Percentiles rank a stretch among this genome's conserved stretches.
These are phyloP conservation scores for Scaptomyza cyrtandrae DNA, from an alignment of 2,888 invertebrate species.

Conservation along the genomic window DNA sequence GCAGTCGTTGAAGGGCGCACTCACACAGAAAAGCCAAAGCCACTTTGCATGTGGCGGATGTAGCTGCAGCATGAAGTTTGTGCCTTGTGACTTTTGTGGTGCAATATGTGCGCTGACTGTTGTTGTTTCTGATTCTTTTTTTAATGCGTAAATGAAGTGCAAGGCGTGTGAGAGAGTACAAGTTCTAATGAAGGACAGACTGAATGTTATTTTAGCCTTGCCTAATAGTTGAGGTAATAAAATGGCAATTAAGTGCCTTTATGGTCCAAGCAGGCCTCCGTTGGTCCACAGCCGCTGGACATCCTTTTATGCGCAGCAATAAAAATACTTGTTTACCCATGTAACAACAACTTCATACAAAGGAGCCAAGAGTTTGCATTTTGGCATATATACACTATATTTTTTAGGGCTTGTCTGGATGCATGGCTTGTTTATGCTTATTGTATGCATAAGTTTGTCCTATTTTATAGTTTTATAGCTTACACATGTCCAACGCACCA, in stretches of 20 bases:
- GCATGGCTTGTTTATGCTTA: conserved; percentile 66
- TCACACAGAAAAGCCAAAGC: conserved; percentile 9
- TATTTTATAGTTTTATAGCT: conserved; percentile 72
- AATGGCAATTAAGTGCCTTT: conserved; percentile 79
- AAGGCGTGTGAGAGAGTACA: conserved; percentile 15
- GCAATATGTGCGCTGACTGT: conserved; percentile 50
- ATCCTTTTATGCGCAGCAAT: conserved; percentile 76
- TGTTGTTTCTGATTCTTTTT: not conserved
- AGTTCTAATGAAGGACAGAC: conserved; percentile 64
- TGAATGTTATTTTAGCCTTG: conserved; percentile 14
- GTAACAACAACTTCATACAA: conserved; percentile 75
- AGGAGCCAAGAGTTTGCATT: conserved; percentile 11
- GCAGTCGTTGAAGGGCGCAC: conserved; percentile 62
- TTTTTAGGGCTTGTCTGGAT: conserved; percentile 44
- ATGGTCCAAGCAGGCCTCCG: conserved; percentile 42
- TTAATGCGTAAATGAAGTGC: conserved; percentile 66
- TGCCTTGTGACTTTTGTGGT: conserved; percentile 28
- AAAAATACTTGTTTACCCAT: conserved; percentile 79
- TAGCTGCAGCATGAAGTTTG: conserved; percentile 3
- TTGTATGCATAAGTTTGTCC: conserved; percentile 72
- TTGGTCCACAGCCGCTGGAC: conserved; percentile 59
- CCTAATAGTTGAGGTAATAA: conserved; percentile 77
- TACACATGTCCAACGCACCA: conserved; percentile 55
- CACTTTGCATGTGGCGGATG: conserved; percentile 68
- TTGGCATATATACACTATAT: conserved; percentile 35